Percentiles rank a stretch among this genome's conserved stretches.
phyloP scores from a whole-genome alignment of 92 coral and sea anemone genomes.

The Meandrina meandrites region DNA sequence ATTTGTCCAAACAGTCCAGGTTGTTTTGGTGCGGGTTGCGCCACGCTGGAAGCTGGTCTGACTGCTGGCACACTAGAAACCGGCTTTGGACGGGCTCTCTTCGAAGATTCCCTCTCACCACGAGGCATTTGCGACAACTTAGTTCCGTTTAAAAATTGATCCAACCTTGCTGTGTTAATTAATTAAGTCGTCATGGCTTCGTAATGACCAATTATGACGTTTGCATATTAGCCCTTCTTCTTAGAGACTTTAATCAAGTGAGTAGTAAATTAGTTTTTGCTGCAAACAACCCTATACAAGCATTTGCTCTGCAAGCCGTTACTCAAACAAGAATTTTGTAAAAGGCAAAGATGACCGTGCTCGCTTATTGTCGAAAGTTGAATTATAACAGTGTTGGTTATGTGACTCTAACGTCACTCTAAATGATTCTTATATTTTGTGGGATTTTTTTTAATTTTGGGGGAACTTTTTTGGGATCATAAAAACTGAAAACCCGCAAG shows the following conservation, averaged over 20 bases:
- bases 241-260: background rate
- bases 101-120: conserved; percentile 71
- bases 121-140: conserved; percentile 78
- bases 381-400: background rate
- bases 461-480: no score
- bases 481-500: no score
- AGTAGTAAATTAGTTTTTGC: background rate
- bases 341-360: background rate
- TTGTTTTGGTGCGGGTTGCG: conserved; percentile 60
- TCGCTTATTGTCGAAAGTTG: background rate
- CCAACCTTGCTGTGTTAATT: background rate
- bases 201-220: background rate
- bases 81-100: conserved; percentile 51
- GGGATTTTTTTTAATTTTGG: no score
- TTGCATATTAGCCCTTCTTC: background rate
- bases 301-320: background rate
- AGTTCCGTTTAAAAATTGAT: background rate
- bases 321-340: no score
- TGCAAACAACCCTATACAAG: background rate
- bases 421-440: background rate
- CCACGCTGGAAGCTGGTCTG: conserved; percentile 76
- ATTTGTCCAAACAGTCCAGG: conserved; percentile 97
- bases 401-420: background rate
- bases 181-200: background rate
- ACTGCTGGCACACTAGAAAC: conserved; percentile 79